phyloP scores from a whole-genome alignment of 2,888 invertebrate species.

The Epirrhoe tristata region DNA sequence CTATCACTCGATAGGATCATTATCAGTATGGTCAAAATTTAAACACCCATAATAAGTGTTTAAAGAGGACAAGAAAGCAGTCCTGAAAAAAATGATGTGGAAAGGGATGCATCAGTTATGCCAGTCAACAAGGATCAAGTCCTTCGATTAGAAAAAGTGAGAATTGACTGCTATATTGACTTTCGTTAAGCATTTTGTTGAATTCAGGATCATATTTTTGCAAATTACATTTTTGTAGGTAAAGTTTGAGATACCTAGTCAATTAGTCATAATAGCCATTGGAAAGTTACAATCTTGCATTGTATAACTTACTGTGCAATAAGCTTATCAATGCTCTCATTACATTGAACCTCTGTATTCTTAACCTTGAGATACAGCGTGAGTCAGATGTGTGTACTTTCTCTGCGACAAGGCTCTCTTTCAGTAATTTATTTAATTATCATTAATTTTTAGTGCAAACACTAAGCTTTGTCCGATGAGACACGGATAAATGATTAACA shows the following conservation, averaged over 20 bases:
- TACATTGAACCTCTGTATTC: conserved; percentile 27
- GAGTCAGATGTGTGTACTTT: conserved; percentile 23
- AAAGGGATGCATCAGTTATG: too few relatives aligned
- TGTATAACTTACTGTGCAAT: conserved; percentile 12
- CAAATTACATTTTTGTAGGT: too few relatives aligned
- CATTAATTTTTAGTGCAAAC: not conserved
- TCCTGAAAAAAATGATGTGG: too few relatives aligned
- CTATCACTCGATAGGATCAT: too few relatives aligned
- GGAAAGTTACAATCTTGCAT: conserved; percentile 12
- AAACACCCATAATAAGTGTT: not conserved
- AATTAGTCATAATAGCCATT: not conserved
- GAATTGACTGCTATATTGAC: too few relatives aligned
- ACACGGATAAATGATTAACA: not conserved
- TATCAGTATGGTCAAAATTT: not conserved
- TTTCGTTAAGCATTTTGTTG: too few relatives aligned
- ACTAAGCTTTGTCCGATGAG: conserved; percentile 4
- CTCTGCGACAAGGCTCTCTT: conserved; percentile 6
- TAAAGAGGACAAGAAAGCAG: too few relatives aligned
- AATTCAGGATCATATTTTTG: too few relatives aligned
- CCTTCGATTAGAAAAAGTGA: too few relatives aligned
- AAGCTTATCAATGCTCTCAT: conserved; percentile 18
- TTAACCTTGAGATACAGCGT: conserved; percentile 28
- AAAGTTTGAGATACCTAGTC: not conserved
- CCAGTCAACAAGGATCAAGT: too few relatives aligned
- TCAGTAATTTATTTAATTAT: conserved; percentile 8